Conservation (phyloP, 2,797 vertebrate species). For the Pagetopsis macropterus region DNA sequence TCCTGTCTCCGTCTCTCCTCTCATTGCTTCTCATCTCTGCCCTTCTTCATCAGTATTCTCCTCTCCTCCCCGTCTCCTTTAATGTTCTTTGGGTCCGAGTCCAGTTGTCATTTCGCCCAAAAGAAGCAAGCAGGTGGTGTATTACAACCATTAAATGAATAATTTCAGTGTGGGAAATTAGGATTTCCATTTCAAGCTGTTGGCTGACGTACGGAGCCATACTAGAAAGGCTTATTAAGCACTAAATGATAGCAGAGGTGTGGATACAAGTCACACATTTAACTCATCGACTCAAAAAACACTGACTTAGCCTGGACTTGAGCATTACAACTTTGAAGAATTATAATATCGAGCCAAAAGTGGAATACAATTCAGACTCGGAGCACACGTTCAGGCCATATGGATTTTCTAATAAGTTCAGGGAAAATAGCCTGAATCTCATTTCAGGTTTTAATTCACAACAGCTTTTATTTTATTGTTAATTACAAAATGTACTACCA, state of each 20-base stretch:
- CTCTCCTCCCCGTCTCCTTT: slow-evolving; percentile 30
- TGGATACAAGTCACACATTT: not conserved
- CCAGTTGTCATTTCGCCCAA: slow-evolving; percentile 32
- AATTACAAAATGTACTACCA: not conserved
- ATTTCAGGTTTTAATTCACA: slow-evolving; percentile 31
- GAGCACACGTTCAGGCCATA: slow-evolving; percentile 10
- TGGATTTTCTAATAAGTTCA: slow-evolving; percentile 30
- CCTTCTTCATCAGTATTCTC: slow-evolving; percentile 54
- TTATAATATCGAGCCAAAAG: slow-evolving; percentile 1
- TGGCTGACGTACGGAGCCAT: slow-evolving; percentile 8
- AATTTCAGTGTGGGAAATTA: slow-evolving; percentile 28
- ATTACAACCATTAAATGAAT: slow-evolving; percentile 27
- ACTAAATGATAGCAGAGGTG: not conserved
- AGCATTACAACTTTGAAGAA: slow-evolving; percentile 14
- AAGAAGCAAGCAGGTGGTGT: slow-evolving; percentile 38
- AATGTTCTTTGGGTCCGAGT: slow-evolving; percentile 36
- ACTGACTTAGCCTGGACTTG: slow-evolving; percentile 9
- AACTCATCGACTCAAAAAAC: not conserved
- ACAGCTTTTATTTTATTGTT: slow-evolving; percentile 6
- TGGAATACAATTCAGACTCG: slow-evolving; percentile 8
- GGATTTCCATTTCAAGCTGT: slow-evolving; percentile 34
- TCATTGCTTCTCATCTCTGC: slow-evolving; percentile 41
- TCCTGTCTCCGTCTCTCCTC: slow-evolving; percentile 2
- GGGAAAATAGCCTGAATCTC: slow-evolving; percentile 13
- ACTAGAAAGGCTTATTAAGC: slow-evolving; percentile 18